Evolutionary conservation across 2,797 vertebrate species (phyloP).

Genomic region (Thalassophryne amazonica): DNA sequence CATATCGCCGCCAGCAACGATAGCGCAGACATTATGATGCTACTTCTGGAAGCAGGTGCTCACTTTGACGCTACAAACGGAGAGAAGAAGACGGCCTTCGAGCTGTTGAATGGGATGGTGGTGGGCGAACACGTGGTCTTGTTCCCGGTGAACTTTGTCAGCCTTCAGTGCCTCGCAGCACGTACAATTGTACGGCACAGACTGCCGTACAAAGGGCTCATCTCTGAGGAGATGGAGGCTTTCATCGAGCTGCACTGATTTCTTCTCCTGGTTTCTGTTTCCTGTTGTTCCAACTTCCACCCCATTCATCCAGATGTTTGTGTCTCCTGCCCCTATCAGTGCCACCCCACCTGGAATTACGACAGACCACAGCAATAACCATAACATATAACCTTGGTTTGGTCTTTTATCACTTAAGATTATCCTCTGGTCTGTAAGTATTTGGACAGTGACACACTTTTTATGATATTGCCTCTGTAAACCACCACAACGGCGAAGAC

Average conservation of each 20-base stretch:
- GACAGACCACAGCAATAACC: conserved; percentile 73
- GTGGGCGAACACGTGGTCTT: conserved; percentile 84
- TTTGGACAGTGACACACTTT: too few relatives aligned
- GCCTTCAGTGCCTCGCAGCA: conserved; percentile 96
- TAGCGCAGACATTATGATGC: conserved; percentile 87
- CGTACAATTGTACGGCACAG: conserved; percentile 90
- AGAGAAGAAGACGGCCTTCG: conserved; percentile 87
- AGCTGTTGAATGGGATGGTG: conserved; percentile 90
- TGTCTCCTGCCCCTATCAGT: conserved; percentile 11
- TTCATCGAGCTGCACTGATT: conserved; percentile 94
- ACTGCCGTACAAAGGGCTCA: conserved; percentile 92
- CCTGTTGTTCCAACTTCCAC: not conserved
- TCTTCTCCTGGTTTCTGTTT: conserved; percentile 7
- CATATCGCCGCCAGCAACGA: conserved; percentile 89
- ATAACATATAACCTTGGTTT: conserved; percentile 25
- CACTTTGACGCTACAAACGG: conserved; percentile 94
- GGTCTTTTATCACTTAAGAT: conserved; percentile 21
- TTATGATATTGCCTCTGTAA: too few relatives aligned
- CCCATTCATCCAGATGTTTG: not conserved
- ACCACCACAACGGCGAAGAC: too few relatives aligned
- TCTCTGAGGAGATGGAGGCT: conserved; percentile 93
- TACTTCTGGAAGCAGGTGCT: conserved; percentile 86
- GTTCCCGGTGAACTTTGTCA: conserved; percentile 90
- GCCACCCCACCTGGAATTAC: conserved; percentile 29
- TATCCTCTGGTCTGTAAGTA: too few relatives aligned